A percentile compares a stretch with the other conserved stretches of the same genome.
Conservation (phyloP, 2,113 vertebrate genomes). For the Egretta garzetta region DNA sequence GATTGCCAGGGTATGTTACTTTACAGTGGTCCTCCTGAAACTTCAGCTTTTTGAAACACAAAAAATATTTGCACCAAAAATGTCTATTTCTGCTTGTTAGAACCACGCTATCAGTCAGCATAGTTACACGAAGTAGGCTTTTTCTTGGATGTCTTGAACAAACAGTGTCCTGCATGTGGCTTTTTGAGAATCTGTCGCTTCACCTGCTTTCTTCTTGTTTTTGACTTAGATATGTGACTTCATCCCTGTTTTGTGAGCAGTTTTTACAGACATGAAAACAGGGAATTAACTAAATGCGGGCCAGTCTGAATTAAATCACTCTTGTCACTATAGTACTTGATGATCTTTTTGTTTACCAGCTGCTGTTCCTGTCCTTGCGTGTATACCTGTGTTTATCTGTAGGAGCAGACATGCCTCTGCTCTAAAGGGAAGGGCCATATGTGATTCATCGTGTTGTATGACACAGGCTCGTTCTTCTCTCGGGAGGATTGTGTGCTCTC, state of each 20-base stretch:
- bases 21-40: background rate
- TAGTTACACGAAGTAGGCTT: background rate
- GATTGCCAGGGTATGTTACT: background rate
- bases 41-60: background rate
- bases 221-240: background rate
- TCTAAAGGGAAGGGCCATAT: background rate
- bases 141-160: background rate
- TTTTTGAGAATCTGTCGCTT: background rate
- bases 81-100: background rate
- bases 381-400: background rate
- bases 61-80: background rate
- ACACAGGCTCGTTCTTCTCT: background rate
- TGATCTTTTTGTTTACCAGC: background rate
- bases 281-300: background rate
- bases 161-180: background rate
- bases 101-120: fast-evolving
- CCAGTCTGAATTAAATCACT: background rate
- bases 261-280: background rate
- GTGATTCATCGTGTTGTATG: fast-evolving
- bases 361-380: background rate
- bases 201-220: background rate
- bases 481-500: background rate
- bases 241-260: background rate
- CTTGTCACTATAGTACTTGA: background rate
- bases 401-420: background rate